phyloP scores from a whole-genome alignment of 2,888 invertebrate genomes.

The Morpho deidamia region DNA sequence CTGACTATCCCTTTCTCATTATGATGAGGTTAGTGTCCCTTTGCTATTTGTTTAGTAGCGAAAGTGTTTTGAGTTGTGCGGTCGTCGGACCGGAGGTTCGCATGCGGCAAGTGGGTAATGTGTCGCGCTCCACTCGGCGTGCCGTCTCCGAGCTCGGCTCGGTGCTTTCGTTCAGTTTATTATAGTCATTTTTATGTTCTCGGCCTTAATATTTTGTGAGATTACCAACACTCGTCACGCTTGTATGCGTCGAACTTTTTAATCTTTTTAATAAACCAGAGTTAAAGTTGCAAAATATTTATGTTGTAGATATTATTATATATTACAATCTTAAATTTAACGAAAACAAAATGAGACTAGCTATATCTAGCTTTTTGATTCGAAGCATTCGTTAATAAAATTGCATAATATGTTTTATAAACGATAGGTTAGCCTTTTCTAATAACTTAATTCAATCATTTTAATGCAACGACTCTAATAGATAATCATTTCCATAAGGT shows the following conservation, averaged over 20 bases:
- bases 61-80: conserved; percentile 44
- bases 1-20: too few species aligned
- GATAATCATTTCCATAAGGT: too few species aligned
- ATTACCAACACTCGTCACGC: conserved; percentile 38
- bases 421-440: too few species aligned
- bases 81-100: conserved; percentile 15
- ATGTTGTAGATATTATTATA: too few species aligned
- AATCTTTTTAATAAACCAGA: conserved; percentile 5
- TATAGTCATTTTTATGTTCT: conserved; percentile 41
- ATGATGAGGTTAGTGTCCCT: conserved; percentile 16
- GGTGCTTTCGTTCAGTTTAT: conserved; percentile 38
- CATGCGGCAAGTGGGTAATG: conserved; percentile 50
- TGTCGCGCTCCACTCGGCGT: conserved; percentile 57
- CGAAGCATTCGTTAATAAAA: too few species aligned
- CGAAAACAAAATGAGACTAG: too few species aligned
- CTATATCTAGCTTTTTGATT: too few species aligned
- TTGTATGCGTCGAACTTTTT: conserved; percentile 37
- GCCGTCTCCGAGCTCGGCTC: conserved; percentile 33
- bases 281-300: too few species aligned
- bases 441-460: too few species aligned
- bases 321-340: too few species aligned
- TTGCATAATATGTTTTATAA: too few species aligned
- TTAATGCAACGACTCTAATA: too few species aligned
- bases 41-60: conserved; percentile 37
- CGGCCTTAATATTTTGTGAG: conserved; percentile 37